Conservation (phyloP, 1,140 invertebrate species). For the Atta cephalotes region DNA sequence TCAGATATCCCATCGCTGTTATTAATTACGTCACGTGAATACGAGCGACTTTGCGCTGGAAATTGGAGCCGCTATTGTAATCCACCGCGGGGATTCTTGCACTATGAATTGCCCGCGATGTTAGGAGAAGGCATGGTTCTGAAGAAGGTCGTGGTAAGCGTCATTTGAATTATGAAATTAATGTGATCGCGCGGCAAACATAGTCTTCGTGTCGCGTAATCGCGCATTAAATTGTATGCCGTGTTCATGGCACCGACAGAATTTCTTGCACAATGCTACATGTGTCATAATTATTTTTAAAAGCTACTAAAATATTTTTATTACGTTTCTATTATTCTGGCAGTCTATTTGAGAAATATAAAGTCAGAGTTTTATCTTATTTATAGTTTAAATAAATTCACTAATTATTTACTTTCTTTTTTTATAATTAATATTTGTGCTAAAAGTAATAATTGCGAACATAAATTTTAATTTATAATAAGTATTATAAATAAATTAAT, state of each 20-base stretch:
- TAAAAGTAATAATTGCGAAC: not conserved
- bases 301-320: not conserved
- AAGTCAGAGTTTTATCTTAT: not conserved
- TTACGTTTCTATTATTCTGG: not conserved
- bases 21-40: conserved; percentile 46
- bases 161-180: conserved; percentile 59
- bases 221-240: conserved; percentile 33
- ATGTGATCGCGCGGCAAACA: conserved; percentile 33
- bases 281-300: not conserved
- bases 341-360: not conserved
- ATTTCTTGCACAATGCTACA: not conserved
- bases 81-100: conserved; percentile 48
- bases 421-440: not conserved
- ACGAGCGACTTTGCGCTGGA: conserved; percentile 38
- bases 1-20: conserved; percentile 19
- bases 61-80: conserved; percentile 60
- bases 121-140: conserved; percentile 2
- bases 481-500: not conserved
- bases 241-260: conserved; percentile 4
- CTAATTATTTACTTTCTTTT: not conserved
- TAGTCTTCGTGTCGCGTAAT: conserved; percentile 32
- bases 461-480: not conserved
- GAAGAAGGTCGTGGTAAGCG: conserved; percentile 21
- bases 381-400: not conserved
- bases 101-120: conserved; percentile 41